A percentile compares a stretch with the other conserved stretches of the same genome.
Evolutionary conservation across 2,113 vertebrate genomes (phyloP).

Genomic region (Girardinichthys multiradiatus): DNA sequence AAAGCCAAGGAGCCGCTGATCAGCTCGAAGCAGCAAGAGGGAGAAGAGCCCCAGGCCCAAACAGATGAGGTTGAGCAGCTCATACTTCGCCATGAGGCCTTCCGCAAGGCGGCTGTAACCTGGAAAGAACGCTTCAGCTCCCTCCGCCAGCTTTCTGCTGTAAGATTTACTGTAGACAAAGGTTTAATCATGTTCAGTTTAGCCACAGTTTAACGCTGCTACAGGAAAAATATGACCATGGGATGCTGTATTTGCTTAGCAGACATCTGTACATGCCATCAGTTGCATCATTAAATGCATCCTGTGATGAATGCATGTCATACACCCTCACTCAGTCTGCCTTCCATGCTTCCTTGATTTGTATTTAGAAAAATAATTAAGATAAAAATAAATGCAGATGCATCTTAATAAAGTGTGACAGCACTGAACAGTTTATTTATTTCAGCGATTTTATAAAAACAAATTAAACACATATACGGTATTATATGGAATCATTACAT

Average conservation of each 20-base stretch:
- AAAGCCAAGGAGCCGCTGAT: constrained; percentile 88
- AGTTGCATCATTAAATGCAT: constrained; percentile 38
- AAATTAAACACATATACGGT: background rate
- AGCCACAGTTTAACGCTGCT: constrained; percentile 57
- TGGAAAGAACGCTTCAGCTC: constrained; percentile 93
- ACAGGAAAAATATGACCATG: constrained; percentile 44
- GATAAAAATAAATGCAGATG: background rate
- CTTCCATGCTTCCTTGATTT: constrained; percentile 13
- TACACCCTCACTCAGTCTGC: constrained; percentile 18
- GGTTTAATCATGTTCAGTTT: constrained; percentile 58
- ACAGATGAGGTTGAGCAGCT: constrained; percentile 92
- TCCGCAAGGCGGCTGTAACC: constrained; percentile 88
- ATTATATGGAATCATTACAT: background rate
- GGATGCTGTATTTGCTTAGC: constrained; percentile 47
- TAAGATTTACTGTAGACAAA: constrained; percentile 71
- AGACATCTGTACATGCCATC: constrained; percentile 40
- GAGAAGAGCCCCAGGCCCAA: constrained; percentile 82
- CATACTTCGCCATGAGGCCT: constrained; percentile 93
- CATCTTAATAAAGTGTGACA: background rate
- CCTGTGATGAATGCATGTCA: constrained; percentile 43
- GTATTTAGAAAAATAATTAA: constrained; percentile 10
- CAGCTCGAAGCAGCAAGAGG: constrained; percentile 70
- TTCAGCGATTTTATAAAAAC: background rate
- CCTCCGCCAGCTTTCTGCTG: constrained; percentile 88
- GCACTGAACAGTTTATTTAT: background rate